phyloP scores from a whole-genome alignment of 2,113 vertebrate genomes.

The Megaleporinus macrocephalus region DNA sequence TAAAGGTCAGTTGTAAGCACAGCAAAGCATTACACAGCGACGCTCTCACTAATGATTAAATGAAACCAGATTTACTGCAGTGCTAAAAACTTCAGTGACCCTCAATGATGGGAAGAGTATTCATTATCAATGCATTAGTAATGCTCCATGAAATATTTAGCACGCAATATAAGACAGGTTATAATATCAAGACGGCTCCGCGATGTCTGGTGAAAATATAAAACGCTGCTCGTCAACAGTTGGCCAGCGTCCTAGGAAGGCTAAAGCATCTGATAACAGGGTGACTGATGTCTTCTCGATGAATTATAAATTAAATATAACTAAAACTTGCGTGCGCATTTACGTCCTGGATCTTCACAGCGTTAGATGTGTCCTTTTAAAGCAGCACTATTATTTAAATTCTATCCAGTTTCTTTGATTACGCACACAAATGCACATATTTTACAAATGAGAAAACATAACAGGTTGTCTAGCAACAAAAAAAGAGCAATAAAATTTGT shows the following conservation, averaged over 20 bases:
- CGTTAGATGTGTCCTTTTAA: no score
- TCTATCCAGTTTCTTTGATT: no score
- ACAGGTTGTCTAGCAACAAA: no score
- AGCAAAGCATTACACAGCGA: slow-evolving; percentile 7
- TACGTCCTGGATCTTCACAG: no score
- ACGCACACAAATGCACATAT: no score
- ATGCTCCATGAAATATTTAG: slow-evolving; percentile 33
- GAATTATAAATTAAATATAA: slow-evolving; percentile 18
- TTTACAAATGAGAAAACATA: no score
- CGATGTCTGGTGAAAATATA: slow-evolving; percentile 38
- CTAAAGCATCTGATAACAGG: slow-evolving; percentile 28
- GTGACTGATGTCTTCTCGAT: slow-evolving; percentile 35
- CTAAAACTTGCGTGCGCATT: neutral
- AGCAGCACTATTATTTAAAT: no score
- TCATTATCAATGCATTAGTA: slow-evolving; percentile 45
- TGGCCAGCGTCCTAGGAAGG: slow-evolving; percentile 10
- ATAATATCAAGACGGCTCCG: slow-evolving; percentile 19
- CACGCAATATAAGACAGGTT: slow-evolving; percentile 30
- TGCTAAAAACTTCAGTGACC: neutral
- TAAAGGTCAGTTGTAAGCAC: slow-evolving; percentile 11
- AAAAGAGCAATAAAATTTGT: no score
- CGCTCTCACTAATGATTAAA: slow-evolving; percentile 6
- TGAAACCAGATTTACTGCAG: slow-evolving; percentile 15
- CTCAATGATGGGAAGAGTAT: slow-evolving; percentile 11
- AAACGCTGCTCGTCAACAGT: slow-evolving; percentile 35